phyloP scores from a whole-genome alignment of 2,888 invertebrate genomes.

The Macrosoma leucophasiata region DNA sequence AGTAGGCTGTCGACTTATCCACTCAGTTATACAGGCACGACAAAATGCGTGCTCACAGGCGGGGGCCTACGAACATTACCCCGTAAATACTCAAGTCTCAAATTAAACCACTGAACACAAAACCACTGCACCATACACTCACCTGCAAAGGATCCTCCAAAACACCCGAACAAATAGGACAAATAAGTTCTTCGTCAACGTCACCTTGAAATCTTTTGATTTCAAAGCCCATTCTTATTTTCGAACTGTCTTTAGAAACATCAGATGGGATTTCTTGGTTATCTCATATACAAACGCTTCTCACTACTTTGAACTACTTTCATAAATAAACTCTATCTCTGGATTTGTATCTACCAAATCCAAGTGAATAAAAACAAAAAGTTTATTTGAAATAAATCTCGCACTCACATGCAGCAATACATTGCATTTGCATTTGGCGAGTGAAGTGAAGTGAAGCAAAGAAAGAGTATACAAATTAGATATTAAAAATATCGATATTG shows the following conservation, averaged over 20 bases:
- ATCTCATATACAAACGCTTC: conserved; percentile 4
- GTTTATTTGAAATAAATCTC: conserved; percentile 7
- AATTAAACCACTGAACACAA: conserved; percentile 7
- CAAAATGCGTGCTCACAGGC: conserved; percentile 98
- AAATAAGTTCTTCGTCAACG: conserved; percentile 97
- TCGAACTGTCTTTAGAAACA: conserved; percentile 29
- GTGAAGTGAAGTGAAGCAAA: no score
- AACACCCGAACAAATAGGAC: conserved; percentile 97
- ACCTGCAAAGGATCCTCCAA: conserved; percentile 97
- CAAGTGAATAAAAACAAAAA: conserved; percentile 39
- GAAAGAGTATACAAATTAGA: no score
- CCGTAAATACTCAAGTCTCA: conserved; percentile 1
- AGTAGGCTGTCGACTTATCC: conserved; percentile 94
- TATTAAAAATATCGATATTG: no score
- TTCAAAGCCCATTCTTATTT: conserved; percentile 91
- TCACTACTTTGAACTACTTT: no score
- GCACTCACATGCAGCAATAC: background rate
- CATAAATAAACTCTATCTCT: conserved; percentile 6
- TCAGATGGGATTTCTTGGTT: conserved; percentile 29
- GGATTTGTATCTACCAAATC: conserved; percentile 30
- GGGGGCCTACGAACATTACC: conserved; percentile 81
- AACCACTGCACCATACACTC: conserved; percentile 28
- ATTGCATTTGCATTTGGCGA: background rate
- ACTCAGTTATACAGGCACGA: conserved; percentile 93
- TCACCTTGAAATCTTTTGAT: conserved; percentile 94